These are phyloP conservation scores for Aleiodes testaceus DNA, from an alignment of 2,888 invertebrate genomes.

Conservation along the genomic window DNA sequence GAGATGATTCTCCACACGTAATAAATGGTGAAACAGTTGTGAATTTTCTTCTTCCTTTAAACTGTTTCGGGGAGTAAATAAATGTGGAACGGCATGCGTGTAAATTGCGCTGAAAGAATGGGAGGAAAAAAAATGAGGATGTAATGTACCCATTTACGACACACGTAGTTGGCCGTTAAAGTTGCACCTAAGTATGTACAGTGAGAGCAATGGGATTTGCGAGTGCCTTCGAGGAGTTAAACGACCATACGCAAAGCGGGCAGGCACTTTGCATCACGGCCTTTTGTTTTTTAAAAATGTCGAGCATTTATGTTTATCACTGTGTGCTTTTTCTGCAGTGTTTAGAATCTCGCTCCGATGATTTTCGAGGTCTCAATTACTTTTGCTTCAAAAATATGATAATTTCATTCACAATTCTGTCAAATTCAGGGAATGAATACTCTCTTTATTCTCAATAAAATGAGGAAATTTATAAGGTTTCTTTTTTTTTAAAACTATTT, in stretches of 20 bases:
- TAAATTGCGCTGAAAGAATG: conserved; percentile 13
- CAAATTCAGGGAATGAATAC: conserved; percentile 8
- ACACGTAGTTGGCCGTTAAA: conserved; percentile 34
- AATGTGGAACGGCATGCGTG: conserved; percentile 30
- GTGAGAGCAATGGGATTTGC: not conserved
- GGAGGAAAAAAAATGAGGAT: too few relatives aligned
- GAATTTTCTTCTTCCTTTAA: not conserved
- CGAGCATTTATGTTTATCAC: not conserved
- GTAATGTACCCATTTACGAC: conserved; percentile 12
- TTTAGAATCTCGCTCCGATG: not conserved
- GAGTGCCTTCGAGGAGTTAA: conserved; percentile 19
- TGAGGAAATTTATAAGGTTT: conserved; percentile 9
- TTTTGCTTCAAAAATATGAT: too few relatives aligned
- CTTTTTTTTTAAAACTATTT: not conserved
- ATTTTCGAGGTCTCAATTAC: not conserved
- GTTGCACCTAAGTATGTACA: conserved; percentile 7
- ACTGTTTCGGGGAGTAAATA: not conserved
- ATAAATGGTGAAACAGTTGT: not conserved
- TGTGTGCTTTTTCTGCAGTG: not conserved
- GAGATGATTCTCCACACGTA: not conserved
- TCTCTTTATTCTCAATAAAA: not conserved
- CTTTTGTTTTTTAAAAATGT: conserved; percentile 11
- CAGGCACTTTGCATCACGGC: conserved; percentile 14
- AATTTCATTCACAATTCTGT: not conserved
- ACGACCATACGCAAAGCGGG: conserved; percentile 8